Evolutionary conservation across 1,140 invertebrate genomes (phyloP).

Genomic region (Aphelinus certus): DNA sequence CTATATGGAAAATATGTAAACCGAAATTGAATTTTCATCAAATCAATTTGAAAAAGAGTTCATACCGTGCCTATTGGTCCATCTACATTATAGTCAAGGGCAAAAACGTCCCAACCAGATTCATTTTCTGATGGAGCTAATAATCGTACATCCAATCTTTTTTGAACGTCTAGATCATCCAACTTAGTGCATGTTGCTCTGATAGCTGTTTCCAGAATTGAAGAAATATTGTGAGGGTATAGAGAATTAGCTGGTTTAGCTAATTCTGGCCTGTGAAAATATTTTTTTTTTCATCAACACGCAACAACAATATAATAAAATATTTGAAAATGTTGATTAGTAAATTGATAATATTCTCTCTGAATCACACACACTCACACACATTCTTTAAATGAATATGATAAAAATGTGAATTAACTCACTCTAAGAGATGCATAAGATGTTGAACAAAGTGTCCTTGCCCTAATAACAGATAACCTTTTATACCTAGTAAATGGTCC

Average conservation of each 20-base stretch:
- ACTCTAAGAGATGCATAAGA: slow-evolving; percentile 91
- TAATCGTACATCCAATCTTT: slow-evolving; percentile 86
- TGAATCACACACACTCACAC: background rate
- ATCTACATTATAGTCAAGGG: slow-evolving; percentile 90
- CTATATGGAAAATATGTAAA: too few species aligned
- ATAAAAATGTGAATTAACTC: slow-evolving; percentile 53
- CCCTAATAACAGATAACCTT: slow-evolving; percentile 89
- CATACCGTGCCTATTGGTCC: slow-evolving; percentile 89
- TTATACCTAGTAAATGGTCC: slow-evolving; percentile 90
- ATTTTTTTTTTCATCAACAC: background rate
- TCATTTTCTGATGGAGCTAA: slow-evolving; percentile 83
- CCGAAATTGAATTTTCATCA: background rate
- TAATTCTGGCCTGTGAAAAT: slow-evolving; percentile 79
- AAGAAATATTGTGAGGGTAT: slow-evolving; percentile 88
- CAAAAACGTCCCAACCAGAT: slow-evolving; percentile 95
- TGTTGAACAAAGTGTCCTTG: slow-evolving; percentile 96
- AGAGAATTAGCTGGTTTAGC: slow-evolving; percentile 88
- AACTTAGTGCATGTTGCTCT: slow-evolving; percentile 94
- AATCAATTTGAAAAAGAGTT: background rate
- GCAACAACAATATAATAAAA: background rate
- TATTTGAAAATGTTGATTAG: background rate
- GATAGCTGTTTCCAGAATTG: slow-evolving; percentile 90
- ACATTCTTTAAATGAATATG: slow-evolving; percentile 12
- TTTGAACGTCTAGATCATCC: slow-evolving; percentile 90
- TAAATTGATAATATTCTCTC: background rate